A percentile compares a stretch with the other conserved stretches of the same genome.
Evolutionary conservation across 2,888 invertebrate species (phyloP).

Genomic region (Seira ritae): DNA sequence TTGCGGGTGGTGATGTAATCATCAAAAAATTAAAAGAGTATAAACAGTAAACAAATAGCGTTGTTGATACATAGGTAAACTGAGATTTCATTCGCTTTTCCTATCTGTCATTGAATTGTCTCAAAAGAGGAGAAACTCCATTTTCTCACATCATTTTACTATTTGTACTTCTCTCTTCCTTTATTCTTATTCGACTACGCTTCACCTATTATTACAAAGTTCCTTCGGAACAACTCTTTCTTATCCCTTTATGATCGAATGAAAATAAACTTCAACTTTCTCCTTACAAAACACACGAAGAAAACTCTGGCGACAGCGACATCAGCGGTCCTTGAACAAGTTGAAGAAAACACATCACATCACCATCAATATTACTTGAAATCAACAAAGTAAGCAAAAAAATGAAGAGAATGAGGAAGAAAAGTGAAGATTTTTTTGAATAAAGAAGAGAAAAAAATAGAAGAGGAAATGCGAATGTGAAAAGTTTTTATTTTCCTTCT

Average conservation of each 20-base stretch:
- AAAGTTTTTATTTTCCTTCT: conserved; percentile 22
- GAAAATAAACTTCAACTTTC: conserved; percentile 45
- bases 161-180: conserved; percentile 8
- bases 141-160: conserved; percentile 32
- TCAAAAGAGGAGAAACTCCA: conserved; percentile 8
- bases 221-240: conserved; percentile 1
- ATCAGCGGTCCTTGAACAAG: no score
- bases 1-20: no score
- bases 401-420: conserved; percentile 21
- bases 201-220: conserved; percentile 34
- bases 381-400: conserved; percentile 43
- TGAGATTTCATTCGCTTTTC: conserved; percentile 22
- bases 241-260: conserved; percentile 44
- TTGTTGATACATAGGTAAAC: neutral
- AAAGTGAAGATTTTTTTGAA: conserved; percentile 48
- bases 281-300: neutral
- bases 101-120: conserved; percentile 56
- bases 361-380: conserved; percentile 29
- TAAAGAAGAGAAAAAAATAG: conserved; percentile 22
- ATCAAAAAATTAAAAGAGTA: no score
- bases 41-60: no score
- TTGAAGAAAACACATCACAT: conserved; percentile 14
- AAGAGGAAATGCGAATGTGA: conserved; percentile 55
- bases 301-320: no score
- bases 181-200: conserved; percentile 1